phyloP scores from a whole-genome alignment of 2,797 vertebrate species.

The Nannoperca australis region DNA sequence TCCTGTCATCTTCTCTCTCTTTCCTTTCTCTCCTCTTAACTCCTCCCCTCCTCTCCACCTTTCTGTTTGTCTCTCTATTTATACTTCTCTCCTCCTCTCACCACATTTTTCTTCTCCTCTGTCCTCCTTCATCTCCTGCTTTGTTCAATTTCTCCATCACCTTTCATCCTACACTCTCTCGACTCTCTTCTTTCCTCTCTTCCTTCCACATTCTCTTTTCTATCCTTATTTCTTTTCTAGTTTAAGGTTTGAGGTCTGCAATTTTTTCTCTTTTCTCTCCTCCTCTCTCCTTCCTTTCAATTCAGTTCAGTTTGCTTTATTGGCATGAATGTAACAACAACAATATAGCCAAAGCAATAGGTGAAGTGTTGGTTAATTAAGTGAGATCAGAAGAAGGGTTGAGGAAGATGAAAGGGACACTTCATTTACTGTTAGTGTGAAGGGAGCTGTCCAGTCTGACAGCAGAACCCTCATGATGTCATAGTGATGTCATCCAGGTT shows the following conservation, averaged over 20 bases:
- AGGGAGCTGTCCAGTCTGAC: too few species aligned
- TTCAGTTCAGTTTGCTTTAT: too few species aligned
- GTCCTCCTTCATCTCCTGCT: background rate
- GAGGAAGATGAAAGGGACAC: background rate
- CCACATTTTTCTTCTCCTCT: background rate
- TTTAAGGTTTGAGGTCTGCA: background rate
- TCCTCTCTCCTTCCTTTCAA: too few species aligned
- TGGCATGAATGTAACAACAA: too few species aligned
- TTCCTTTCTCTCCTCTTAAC: constrained; percentile 19
- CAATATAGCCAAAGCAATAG: too few species aligned
- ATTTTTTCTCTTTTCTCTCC: background rate
- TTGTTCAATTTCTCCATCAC: background rate
- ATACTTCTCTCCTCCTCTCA: background rate
- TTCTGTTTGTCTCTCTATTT: background rate
- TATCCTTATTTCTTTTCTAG: background rate
- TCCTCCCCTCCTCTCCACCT: constrained; percentile 36
- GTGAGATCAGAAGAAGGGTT: background rate
- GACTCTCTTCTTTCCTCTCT: background rate
- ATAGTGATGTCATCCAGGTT: too few species aligned
- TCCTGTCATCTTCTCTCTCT: background rate
- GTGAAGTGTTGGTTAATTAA: background rate
- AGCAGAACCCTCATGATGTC: too few species aligned
- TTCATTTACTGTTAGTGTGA: background rate
- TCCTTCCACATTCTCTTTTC: background rate
- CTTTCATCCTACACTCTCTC: background rate